These are phyloP conservation scores for Pelobates cultripes DNA, from an alignment of 2,797 vertebrate genomes.

Conservation along the genomic window DNA sequence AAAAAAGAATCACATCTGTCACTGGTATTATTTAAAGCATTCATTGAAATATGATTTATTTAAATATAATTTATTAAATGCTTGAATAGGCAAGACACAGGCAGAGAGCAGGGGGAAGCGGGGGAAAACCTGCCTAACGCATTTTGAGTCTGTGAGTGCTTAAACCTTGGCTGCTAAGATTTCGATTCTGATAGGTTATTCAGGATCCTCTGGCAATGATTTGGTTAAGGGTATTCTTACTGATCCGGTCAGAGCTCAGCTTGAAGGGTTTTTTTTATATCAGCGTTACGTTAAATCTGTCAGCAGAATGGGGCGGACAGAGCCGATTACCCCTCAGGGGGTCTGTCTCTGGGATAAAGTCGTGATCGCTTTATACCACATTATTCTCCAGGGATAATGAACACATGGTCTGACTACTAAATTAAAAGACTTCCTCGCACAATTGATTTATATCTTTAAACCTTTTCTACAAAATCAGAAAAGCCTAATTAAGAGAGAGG, in stretches of 20 bases:
- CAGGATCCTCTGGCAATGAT: background rate
- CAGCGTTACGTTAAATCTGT: constrained; percentile 23
- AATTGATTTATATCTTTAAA: too few relatives aligned
- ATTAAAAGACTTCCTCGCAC: background rate
- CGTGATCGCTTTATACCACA: constrained; percentile 56
- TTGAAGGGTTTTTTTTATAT: constrained; percentile 23
- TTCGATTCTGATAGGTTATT: too few relatives aligned
- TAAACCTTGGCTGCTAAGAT: too few relatives aligned
- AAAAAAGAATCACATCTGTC: too few relatives aligned
- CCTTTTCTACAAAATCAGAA: background rate
- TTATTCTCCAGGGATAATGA: constrained; percentile 55
- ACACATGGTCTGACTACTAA: background rate
- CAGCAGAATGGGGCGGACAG: constrained; percentile 27
- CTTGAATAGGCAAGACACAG: too few relatives aligned
- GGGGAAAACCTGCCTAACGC: too few relatives aligned
- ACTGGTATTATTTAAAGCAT: too few relatives aligned
- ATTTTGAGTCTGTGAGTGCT: too few relatives aligned
- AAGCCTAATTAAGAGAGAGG: background rate
- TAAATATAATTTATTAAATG: too few relatives aligned
- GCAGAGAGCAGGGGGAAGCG: too few relatives aligned
- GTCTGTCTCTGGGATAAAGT: constrained; percentile 27
- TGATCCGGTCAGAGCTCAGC: background rate
- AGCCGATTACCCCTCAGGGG: constrained; percentile 51
- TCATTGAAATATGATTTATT: too few relatives aligned
- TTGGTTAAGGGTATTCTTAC: background rate